Evolutionary conservation across 2,797 vertebrate species (phyloP), one percentile per base, ranked within the genome.

Genomic region (Sebastes trivittatus): DNA sequence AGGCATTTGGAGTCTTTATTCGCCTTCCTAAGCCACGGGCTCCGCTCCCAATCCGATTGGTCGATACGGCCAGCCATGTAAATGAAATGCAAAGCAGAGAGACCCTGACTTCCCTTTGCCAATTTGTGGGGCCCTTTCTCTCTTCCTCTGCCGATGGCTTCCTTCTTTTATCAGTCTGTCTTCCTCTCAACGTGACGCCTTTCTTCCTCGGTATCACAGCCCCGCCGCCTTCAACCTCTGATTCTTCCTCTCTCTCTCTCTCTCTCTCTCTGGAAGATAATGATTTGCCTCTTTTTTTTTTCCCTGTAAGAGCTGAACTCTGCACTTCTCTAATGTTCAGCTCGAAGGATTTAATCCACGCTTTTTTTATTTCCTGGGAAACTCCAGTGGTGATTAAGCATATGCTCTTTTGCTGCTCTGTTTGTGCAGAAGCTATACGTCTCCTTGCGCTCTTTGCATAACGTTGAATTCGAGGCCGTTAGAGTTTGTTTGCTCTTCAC

Each of bases 1-100:
- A 94, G 93, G 95, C 93, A 95, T 95, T 94, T 93, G 89, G 87
- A 93, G 93, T 94, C 94, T 95, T 94, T 95, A 94, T 95, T 95
- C 89, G 82, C 89, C 89, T 93, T 87, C 91, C 94, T 95, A 95
- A 95, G 93, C 93, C 90, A 92, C 89, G 84, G 89, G 94, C 92
- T 92, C 84, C 69, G 88, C 93, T 95, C 93, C 92, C 94, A 95
- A 95, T 95, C 94, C 90, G 95, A 96, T 97, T 97, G 96, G 95
- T 95, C 93, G 95, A 95, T 95, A 95, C 93, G 94, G 95, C 95
- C 96, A 95, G 84, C 94, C 95, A 97, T 98, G 97, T 96, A 98
- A 97, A 98, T 97, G 95, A 97, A 96, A 96, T 96, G 95, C 96
- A 96, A 96, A 96, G 94, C 94, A 94, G 96, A 91, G 84, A 92